Evolutionary conservation across 2,888 invertebrate species (phyloP).

Genomic region (Didymodactylos carnosus): DNA sequence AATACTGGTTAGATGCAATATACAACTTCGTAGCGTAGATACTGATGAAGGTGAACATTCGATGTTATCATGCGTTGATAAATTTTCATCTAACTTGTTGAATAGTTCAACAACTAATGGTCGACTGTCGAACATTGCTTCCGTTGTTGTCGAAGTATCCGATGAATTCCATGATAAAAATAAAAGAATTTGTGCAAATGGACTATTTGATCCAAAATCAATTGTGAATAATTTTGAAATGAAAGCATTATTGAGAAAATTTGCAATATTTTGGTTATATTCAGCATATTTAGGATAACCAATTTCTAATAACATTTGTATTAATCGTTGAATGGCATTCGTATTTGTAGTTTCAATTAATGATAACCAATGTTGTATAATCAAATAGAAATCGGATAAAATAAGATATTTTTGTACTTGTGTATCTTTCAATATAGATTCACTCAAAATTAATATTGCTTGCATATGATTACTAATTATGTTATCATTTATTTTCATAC

Average conservation of each 20-base stretch:
- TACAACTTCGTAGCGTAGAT: too few species aligned
- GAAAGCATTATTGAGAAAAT: background rate
- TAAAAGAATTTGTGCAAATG: background rate
- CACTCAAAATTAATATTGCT: background rate
- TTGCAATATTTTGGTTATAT: background rate
- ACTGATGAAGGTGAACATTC: too few species aligned
- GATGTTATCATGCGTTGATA: background rate
- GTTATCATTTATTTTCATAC: background rate
- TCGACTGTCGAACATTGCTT: too few species aligned
- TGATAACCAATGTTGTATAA: background rate
- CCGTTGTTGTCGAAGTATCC: background rate
- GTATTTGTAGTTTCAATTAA: background rate
- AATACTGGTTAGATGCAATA: background rate
- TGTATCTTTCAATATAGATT: background rate
- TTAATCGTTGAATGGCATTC: background rate
- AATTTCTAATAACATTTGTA: background rate
- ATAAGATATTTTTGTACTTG: background rate
- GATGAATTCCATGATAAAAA: background rate
- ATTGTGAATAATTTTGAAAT: background rate
- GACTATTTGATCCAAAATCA: background rate
- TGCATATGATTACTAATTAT: background rate
- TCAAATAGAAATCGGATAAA: background rate
- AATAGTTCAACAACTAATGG: too few species aligned
- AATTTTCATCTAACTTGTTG: background rate
- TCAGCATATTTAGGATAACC: background rate